phyloP scores from a whole-genome alignment of 1,140 invertebrate genomes.

The Plutomurus gul region DNA sequence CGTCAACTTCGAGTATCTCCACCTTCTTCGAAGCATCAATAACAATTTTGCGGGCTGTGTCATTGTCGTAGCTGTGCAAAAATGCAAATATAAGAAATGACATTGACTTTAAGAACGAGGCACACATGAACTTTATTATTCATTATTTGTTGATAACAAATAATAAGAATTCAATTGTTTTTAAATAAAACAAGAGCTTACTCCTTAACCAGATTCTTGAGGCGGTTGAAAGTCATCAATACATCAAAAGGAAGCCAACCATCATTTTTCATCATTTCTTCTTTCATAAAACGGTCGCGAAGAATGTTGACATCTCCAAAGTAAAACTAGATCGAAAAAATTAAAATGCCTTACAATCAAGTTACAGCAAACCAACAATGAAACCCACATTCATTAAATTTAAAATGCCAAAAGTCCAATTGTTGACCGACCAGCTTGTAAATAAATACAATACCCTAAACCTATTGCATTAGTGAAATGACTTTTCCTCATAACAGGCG shows the following conservation, averaged over 20 bases:
- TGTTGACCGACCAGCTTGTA: too few species aligned
- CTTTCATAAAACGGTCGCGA: conserved; percentile 50
- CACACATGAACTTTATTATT: neutral
- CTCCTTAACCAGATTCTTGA: conserved; percentile 34
- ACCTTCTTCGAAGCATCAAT: neutral
- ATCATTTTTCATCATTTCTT: conserved; percentile 46
- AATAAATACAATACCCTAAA: too few species aligned
- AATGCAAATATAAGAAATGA: neutral
- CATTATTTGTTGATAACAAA: neutral
- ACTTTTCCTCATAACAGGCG: too few species aligned
- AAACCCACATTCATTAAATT: neutral
- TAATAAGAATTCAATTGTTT: too few species aligned
- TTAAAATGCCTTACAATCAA: too few species aligned
- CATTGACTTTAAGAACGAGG: neutral
- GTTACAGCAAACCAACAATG: neutral
- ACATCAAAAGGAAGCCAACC: conserved; percentile 46
- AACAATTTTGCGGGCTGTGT: neutral
- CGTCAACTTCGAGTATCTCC: conserved; percentile 43
- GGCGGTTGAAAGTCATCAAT: conserved; percentile 47
- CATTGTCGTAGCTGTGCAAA: neutral
- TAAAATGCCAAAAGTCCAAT: neutral
- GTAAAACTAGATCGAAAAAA: conserved; percentile 46
- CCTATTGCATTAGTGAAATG: too few species aligned
- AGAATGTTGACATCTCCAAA: conserved; percentile 52
- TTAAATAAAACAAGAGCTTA: conserved; percentile 16